Conservation (phyloP, 37 sponge, comb jelly and placozoan genomes). For the Lycopodina hypogea region DNA sequence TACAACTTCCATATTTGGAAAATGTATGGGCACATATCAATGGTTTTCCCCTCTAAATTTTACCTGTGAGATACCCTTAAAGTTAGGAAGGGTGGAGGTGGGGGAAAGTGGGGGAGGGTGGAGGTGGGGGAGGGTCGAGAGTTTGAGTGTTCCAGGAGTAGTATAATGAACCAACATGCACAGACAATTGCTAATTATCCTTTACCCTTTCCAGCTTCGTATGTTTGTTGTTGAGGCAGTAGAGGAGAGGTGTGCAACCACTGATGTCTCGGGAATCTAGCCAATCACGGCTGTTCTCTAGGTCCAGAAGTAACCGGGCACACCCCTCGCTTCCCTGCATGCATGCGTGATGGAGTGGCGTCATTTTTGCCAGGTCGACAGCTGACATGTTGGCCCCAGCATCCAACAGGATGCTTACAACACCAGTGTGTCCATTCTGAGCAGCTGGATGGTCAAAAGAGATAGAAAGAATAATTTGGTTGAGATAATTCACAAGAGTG, state of each 20-base stretch:
- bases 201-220: slow-evolving; percentile 26
- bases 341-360: slow-evolving; percentile 47
- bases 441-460: slow-evolving; percentile 17
- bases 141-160: too few relatives aligned
- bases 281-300: neutral
- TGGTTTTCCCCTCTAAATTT: too few relatives aligned
- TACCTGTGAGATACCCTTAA: too few relatives aligned
- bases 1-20: too few relatives aligned
- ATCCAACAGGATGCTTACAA: slow-evolving; percentile 16
- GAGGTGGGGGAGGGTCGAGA: too few relatives aligned
- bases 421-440: slow-evolving; percentile 10
- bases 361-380: slow-evolving; percentile 36
- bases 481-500: too few relatives aligned
- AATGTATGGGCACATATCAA: too few relatives aligned
- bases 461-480: slow-evolving; percentile 16
- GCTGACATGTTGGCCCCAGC: slow-evolving; percentile 8
- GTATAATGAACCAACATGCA: too few relatives aligned
- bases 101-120: too few relatives aligned
- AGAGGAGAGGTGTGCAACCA: slow-evolving; percentile 40
- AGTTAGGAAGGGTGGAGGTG: too few relatives aligned
- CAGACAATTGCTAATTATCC: too few relatives aligned
- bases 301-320: slow-evolving; percentile 11
- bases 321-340: slow-evolving; percentile 16
- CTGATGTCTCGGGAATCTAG: slow-evolving; percentile 29
- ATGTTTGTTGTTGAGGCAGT: slow-evolving; percentile 45